These are phyloP conservation scores for Temnothorax ravouxi DNA, from an alignment of 2,888 invertebrate genomes.

Conservation along the genomic window DNA sequence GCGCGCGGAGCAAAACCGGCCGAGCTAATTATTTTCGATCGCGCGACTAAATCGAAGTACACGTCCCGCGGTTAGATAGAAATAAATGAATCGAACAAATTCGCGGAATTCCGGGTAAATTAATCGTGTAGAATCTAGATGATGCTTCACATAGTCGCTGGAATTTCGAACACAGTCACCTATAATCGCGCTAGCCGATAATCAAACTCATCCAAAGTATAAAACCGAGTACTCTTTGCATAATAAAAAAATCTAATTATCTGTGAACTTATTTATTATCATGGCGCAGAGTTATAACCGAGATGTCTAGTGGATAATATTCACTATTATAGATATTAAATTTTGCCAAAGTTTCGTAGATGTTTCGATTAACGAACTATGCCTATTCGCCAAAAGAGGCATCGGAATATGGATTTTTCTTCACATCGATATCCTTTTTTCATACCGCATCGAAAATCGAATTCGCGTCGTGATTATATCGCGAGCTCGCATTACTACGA, in stretches of 20 bases:
- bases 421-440: not conserved
- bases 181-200: not conserved
- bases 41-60: constrained; percentile 56
- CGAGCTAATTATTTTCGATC: constrained; percentile 67
- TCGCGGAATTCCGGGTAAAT: constrained; percentile 63
- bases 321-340: not conserved
- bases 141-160: constrained; percentile 60
- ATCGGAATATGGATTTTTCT: not conserved
- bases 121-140: constrained; percentile 37
- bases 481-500: constrained; percentile 10
- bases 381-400: not conserved
- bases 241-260: not conserved
- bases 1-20: not conserved
- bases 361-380: not conserved
- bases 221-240: not conserved
- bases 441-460: not conserved
- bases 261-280: not conserved
- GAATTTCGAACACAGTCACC: constrained; percentile 43
- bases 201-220: not conserved
- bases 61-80: constrained; percentile 63
- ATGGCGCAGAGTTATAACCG: not conserved
- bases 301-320: not conserved
- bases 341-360: not conserved
- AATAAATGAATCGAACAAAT: constrained; percentile 66
- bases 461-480: not conserved